phyloP scores from a whole-genome alignment of 1,140 invertebrate species.

The Plutomurus gul region DNA sequence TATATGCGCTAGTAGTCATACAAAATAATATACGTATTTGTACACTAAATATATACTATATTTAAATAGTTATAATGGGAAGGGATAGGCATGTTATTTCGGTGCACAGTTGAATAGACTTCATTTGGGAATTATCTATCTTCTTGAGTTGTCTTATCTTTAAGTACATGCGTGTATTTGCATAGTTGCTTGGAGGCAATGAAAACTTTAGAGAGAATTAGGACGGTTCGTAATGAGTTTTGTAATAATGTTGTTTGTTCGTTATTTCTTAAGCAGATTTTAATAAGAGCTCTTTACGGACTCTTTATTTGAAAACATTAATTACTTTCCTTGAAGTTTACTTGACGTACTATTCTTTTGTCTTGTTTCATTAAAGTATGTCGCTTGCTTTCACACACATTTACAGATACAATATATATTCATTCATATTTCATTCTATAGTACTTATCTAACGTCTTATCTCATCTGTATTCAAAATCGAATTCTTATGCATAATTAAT shows the following conservation, averaged over 20 bases:
- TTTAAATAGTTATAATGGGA: neutral
- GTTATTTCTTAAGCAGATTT: slow-evolving; percentile 23
- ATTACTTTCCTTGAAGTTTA: neutral
- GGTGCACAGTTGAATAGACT: neutral
- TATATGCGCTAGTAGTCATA: no score
- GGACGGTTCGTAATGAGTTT: slow-evolving; percentile 20
- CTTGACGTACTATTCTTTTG: neutral
- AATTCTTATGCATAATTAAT: no score
- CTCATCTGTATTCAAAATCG: no score
- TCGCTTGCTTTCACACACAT: neutral
- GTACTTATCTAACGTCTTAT: no score
- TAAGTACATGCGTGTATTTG: neutral
- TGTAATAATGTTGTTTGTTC: slow-evolving; percentile 12
- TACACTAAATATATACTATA: no score
- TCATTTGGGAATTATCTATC: slow-evolving; percentile 14
- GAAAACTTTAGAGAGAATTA: slow-evolving; percentile 13
- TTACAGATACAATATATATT: no score
- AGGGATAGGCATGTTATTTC: neutral
- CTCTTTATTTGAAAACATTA: slow-evolving; percentile 5
- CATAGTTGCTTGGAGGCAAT: slow-evolving; percentile 18
- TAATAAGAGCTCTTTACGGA: slow-evolving; percentile 8
- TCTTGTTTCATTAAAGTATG: neutral
- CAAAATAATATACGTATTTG: no score
- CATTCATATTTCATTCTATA: no score
- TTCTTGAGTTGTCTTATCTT: slow-evolving; percentile 4